Base-by-base conservation (phyloP, 1,140 invertebrate genomes). In the Linepithema humile region DNA sequence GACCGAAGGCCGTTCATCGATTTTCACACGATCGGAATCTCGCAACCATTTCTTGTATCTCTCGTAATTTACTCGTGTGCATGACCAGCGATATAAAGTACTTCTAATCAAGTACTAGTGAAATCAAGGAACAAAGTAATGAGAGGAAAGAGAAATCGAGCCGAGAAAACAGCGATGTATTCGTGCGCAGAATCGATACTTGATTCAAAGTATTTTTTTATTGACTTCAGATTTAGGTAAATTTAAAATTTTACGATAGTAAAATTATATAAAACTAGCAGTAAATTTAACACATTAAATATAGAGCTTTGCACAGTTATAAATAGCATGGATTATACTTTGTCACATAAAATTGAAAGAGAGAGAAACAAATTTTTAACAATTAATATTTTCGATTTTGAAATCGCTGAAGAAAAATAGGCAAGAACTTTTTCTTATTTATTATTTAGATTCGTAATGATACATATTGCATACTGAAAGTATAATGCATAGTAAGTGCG, bases 11-110 rank as follows among this genome's bases (percentile, higher is more conserved):
- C 72, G 73, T 29, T 23, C 86, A 78, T 88, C 60, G 84, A 86
- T 88, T 89, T 88, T 89, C 84, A 38, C 84, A 82, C 77, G 85
- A 84, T 86, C 82, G 80, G 35, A 75, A 72, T 48, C 53, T 40
- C 55, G 57, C 67, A 69, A 50, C 45, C 10, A 50, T 35, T 48
- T 45, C 77, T 64, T 38, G 32, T 59, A 38, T 45, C 29, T 48
- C 17, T 64, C 48, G 29, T 73, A 60, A 75, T 59, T 84, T 84
- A 75, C 69, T 70, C 69, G 35, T 43, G 59, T 26, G 23, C 48
- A 40, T 69, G 64, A 50, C 23, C 45, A 40, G 60, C 26, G 38
- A 74, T 73, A 82, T 62, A 50, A 57, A 55, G 38, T 6, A 43
- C 29, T 23, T 45, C 23, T 45, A 55, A 57, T 32, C 57, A 75